Base-by-base conservation (phyloP, 2,888 invertebrate genomes). In the Dryocosmus kuriphilus region DNA sequence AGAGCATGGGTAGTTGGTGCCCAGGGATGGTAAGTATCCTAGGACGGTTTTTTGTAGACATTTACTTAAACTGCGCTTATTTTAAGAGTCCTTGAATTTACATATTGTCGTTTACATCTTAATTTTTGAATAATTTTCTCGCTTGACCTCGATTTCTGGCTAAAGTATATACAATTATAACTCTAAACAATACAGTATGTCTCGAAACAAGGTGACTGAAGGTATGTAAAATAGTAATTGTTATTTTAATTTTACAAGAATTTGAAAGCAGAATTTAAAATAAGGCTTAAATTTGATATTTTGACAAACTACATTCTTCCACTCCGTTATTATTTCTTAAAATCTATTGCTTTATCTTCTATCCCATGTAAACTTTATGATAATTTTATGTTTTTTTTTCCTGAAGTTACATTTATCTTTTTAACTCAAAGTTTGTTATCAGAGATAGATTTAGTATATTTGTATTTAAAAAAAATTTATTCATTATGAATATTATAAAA, bases 131-230 rank as follows among this genome's bases (percentile, higher is more conserved):
- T 51, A 51, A 51, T 51, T 51, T 51, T 51, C 51, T n/a, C n/a
- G 51, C 41, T 51, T 51, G 51, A 51, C n/a, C 51, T 51, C 51
- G 51, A 51, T 51, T 51, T n/a, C 51, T n/a, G 5, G 51, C n/a
- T 1, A 51, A 19, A n/a, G 51, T n/a, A 51, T n/a, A 51, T 51
- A n/a, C 51, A 51, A 51, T 51, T 51, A n/a, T 51, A n/a, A n/a
- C n/a, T 51, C 8, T 38, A 60, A 79, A 75, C 61, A 75, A 79
- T 51, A 8, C 19, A n/a, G n/a, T 7, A 3, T 46, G 2, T 19
- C n/a, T 51, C 8, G n/a, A 7, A 51, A 8, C 8, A 51, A 1
- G n/a, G 51, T n/a, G 51, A 51, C 19, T 51, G 51, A 6, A 51
- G 7, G n/a, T n/a, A n/a, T 0, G 19, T 51, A n/a, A 19, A 51